Evolutionary conservation across 1,140 invertebrate genomes (phyloP), one percentile per base, ranked within the genome.

Genomic region (Homarus americanus): DNA sequence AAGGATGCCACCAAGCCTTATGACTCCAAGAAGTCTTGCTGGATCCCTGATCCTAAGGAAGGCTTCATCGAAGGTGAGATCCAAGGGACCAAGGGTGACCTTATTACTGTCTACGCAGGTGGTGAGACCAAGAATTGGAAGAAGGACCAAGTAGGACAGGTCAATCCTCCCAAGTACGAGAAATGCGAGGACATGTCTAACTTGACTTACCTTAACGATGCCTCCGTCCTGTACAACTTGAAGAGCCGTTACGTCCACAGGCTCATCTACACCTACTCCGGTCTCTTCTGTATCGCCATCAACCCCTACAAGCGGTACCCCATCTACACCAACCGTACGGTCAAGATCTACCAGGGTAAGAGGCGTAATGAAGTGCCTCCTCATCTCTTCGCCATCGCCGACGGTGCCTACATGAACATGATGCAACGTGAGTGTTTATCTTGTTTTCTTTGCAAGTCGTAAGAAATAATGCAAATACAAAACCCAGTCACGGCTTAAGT

Each of bases 291-390:
- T 95, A 98, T 99, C 94, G 98, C 98, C 94, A 99, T 99, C 96
- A 99, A 99, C 96, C 99, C 99, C 93, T 99, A 99, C 97, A 99
- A 99, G 96, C 97, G 99, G 94, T 99, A 98, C 96, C 99, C 99
- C 93, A 99, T 99, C 94, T 99, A 99, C 96, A 99, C 98, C 93
- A 96, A 96, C 93, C 97, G 98, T 95, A 98, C 98, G 94, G 98
- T 99, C 94, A 97, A 97, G 95, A 96, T 99, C 94, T 99, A 99
- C 97, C 97, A 98, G 95, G 99, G 99, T 94, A 98, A 98, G 96
- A 98, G 99, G 95, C 97, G 99, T 96, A 99, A 97, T 96, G 99
- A 99, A 96, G 98, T 99, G 93, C 99, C 99, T 94, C 99, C 99
- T 92, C 99, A 99, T 95, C 97, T 99, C 95, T 99, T 99, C 95